Conservation (phyloP, 1,140 invertebrate species). For the Nixonia krombeini region DNA sequence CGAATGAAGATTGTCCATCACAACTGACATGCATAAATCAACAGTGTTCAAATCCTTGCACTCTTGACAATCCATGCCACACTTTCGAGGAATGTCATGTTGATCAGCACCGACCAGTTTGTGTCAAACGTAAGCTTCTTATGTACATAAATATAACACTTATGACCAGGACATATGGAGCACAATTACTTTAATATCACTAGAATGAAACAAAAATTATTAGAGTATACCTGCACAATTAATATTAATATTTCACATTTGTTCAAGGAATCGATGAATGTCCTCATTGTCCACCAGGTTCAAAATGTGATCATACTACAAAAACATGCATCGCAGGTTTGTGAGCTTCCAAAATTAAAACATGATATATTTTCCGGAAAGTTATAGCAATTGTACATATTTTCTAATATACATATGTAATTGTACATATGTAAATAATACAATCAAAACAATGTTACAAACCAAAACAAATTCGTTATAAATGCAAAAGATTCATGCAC, state of each 20-base stretch:
- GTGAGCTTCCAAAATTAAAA: constrained; percentile 35
- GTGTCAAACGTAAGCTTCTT: constrained; percentile 79
- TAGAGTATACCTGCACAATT: background rate
- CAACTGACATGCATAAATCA: constrained; percentile 84
- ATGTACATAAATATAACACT: background rate
- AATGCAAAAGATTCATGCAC: constrained; percentile 19
- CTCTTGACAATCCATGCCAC: constrained; percentile 78
- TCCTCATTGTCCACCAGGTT: constrained; percentile 82
- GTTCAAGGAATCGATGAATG: constrained; percentile 72
- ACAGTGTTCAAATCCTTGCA: constrained; percentile 83
- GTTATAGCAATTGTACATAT: background rate
- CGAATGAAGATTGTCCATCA: constrained; percentile 79
- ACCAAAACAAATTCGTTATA: background rate
- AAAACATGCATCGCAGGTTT: constrained; percentile 84
- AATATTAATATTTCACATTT: constrained; percentile 7
- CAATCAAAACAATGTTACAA: no score
- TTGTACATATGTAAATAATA: constrained; percentile 61
- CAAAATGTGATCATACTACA: constrained; percentile 80
- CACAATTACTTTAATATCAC: background rate
- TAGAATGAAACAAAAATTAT: background rate
- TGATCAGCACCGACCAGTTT: constrained; percentile 83
- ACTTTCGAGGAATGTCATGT: constrained; percentile 81
- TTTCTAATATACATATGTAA: constrained; percentile 57
- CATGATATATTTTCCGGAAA: background rate
- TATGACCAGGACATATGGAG: no score